Evolutionary conservation across 2,113 vertebrate genomes (phyloP).

Genomic region (Alectura lathami): DNA sequence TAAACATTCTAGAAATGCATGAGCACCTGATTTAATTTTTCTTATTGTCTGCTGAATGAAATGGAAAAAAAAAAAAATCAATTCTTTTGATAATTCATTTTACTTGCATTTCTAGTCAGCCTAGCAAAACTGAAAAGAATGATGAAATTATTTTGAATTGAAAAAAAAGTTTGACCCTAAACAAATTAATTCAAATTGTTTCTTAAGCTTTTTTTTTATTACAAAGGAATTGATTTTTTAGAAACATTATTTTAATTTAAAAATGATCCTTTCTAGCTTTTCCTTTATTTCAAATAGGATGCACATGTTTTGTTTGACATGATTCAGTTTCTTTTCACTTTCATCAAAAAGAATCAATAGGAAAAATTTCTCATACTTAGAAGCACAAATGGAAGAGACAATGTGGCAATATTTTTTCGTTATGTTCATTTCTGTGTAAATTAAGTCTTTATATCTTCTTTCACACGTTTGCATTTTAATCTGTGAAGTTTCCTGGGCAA

Average conservation of each 20-base stretch:
- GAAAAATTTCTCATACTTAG: not conserved
- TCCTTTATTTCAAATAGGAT: not conserved
- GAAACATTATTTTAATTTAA: not conserved
- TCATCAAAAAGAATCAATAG: not conserved
- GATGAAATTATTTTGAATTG: not conserved
- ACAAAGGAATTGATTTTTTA: not conserved
- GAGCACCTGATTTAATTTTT: not conserved
- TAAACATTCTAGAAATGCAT: not conserved
- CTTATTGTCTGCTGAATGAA: not conserved
- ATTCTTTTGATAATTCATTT: slow-evolving; percentile 1
- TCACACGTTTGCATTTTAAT: not conserved
- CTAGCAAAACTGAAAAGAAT: slow-evolving; percentile 6
- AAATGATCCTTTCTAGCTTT: not conserved
- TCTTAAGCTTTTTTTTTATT: not conserved
- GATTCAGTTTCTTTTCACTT: not conserved
- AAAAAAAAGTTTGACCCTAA: not conserved
- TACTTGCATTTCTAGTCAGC: not conserved
- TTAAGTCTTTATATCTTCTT: not conserved
- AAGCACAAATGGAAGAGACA: not conserved
- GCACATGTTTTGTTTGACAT: not conserved
- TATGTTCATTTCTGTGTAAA: not conserved
- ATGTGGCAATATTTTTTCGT: not conserved
- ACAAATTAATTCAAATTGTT: not conserved
- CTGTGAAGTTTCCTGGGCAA: not conserved
- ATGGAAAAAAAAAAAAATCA: not conserved